Conservation (phyloP, 2,888 invertebrate genomes). For the Dynastes tityus region DNA sequence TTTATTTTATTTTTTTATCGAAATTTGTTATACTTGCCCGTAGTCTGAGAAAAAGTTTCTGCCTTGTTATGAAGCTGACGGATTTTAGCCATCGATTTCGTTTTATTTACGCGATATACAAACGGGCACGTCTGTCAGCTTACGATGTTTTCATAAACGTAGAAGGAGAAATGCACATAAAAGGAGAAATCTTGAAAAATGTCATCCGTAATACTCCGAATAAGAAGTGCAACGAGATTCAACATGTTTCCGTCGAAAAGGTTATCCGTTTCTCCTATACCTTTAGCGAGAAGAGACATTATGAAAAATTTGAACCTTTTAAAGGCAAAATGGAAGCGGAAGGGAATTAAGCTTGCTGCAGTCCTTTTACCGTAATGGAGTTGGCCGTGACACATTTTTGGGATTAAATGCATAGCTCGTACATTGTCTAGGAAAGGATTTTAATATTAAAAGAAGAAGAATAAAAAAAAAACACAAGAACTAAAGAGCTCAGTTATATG, state of each 20-base stretch:
- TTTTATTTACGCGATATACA: not conserved
- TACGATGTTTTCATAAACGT: not conserved
- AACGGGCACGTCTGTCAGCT: constrained; percentile 1
- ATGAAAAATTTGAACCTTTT: too few relatives aligned
- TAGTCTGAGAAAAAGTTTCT: not conserved
- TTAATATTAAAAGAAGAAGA: too few relatives aligned
- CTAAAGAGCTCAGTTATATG: too few relatives aligned
- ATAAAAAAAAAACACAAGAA: too few relatives aligned
- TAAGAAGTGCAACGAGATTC: constrained; percentile 26
- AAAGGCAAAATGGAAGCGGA: constrained; percentile 12
- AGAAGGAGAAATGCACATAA: not conserved
- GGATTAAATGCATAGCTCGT: not conserved
- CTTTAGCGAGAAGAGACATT: not conserved
- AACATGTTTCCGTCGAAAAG: constrained; percentile 23
- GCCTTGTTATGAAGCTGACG: not conserved
- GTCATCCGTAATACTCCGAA: constrained; percentile 10
- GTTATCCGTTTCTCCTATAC: constrained; percentile 16
- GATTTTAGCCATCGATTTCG: too few relatives aligned
- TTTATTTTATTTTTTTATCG: not conserved
- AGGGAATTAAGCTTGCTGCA: constrained; percentile 10
- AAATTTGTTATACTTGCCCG: not conserved
- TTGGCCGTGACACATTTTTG: constrained; percentile 3
- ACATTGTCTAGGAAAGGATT: too few relatives aligned
- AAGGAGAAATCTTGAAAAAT: constrained; percentile 1
- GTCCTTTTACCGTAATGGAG: constrained; percentile 7